Percentiles rank a stretch among this genome's conserved stretches.
These are phyloP conservation scores for Pachypanchax playfairii DNA, from an alignment of 2,113 vertebrate species.

Conservation along the genomic window DNA sequence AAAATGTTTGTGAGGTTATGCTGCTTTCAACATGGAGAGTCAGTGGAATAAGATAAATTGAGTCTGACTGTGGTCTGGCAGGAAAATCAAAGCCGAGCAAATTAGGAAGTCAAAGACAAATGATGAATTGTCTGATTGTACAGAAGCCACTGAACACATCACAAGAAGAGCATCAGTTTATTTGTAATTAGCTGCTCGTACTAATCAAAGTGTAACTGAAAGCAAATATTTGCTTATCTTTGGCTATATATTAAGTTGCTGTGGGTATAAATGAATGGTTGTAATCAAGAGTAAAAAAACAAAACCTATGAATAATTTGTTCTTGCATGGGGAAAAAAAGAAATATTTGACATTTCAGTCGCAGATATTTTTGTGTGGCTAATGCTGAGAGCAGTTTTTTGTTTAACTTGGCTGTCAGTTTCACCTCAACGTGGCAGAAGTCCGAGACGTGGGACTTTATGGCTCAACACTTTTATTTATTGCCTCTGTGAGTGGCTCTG, in stretches of 20 bases:
- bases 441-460: slow-evolving; percentile 52
- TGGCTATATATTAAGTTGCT: neutral
- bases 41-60: slow-evolving; percentile 42
- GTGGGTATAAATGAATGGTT: neutral
- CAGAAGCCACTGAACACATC: slow-evolving; percentile 36
- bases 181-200: slow-evolving; percentile 35
- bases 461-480: slow-evolving; percentile 63
- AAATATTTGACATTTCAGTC: slow-evolving; percentile 32
- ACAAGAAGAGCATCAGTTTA: slow-evolving; percentile 34
- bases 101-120: slow-evolving; percentile 25
- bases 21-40: slow-evolving; percentile 22
- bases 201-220: slow-evolving; percentile 6
- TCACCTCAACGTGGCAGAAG: slow-evolving; percentile 44
- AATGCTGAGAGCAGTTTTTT: slow-evolving; percentile 39
- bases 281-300: slow-evolving; percentile 20
- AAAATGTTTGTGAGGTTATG: slow-evolving; percentile 44
- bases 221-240: neutral
- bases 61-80: slow-evolving; percentile 42
- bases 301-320: slow-evolving; percentile 26
- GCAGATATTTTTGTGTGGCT: slow-evolving; percentile 22
- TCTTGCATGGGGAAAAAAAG: neutral
- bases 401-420: slow-evolving; percentile 56
- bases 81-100: slow-evolving; percentile 42
- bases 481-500: slow-evolving; percentile 38
- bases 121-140: slow-evolving; percentile 45